Evolutionary conservation across 2,113 vertebrate species (phyloP), one percentile per base, ranked within the genome.

Genomic region (Lophochroa leadbeateri): DNA sequence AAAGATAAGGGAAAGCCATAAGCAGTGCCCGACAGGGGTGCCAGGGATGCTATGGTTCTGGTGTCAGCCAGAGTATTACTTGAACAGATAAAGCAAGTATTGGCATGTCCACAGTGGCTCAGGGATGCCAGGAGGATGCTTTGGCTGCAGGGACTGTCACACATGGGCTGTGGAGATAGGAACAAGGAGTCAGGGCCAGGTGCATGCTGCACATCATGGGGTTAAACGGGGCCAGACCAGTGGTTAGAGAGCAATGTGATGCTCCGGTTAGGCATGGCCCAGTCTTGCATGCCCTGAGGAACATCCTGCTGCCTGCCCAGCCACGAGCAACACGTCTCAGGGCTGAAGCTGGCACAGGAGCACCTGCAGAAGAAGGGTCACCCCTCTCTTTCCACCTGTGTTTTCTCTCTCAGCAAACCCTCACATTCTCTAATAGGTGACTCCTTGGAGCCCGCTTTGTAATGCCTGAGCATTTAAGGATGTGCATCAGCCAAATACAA

Each of bases 1-100:
- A 90, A 92, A 67, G 46, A 75, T 70, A 88, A 95, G 67, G 25
- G 64, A 84, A 90, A 94, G 33, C 39, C 27, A 33, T 89, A 95
- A 95, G 60, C 43, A 2, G 0, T 39, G 64, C 23, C 29, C 3
- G 0, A 37, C 52, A 63, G 85, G 41, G 50, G 7, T 4, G 6
- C 60, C 12, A 28, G 41, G 85, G 65, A 70, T 0, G 0, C 35
- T 52, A 10, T 10, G 17, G 10, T 19, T 69, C 82, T 88, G 27
- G 39, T 58, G 43, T 90, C n/a, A 77, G 52, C 46, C 64, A 33
- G 58, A 64, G 29, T 20, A 39, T 81, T 88, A 63, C 29, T 72
- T 1, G 5, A 88, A 68, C 2, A 78, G 53, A 74, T 35, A 77
- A 78, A 86, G 43, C 55, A 81, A 74, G 31, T 1, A 13, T 27